Base-by-base conservation (phyloP, 2,113 vertebrate genomes). In the Phoenicopterus ruber region DNA sequence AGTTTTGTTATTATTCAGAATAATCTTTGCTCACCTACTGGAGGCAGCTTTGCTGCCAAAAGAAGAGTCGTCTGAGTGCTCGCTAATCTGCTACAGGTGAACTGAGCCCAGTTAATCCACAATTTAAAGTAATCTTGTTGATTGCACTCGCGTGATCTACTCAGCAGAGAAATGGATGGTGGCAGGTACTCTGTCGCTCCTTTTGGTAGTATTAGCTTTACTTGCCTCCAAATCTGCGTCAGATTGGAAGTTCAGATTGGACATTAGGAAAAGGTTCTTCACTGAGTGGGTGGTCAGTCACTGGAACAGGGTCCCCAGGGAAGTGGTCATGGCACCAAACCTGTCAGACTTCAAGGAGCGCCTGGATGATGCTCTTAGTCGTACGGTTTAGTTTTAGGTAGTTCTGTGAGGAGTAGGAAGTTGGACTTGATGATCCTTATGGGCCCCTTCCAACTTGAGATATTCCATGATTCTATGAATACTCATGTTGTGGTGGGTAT, bases 301-400 rank as follows among this genome's bases (percentile, higher is more conserved):
- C 20, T 10, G 59, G 69, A 49, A 31, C 3, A 81, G 55, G 31
- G 21, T 90, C 16, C 42, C 20, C 0, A 1, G 69, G 26, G n/a
- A 65, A 32, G 18, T 20, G 22, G 7, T 74, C 46, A 24, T 0
- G 3, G 65, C 59, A 66, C 28, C 73, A 54, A 87, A 16, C 16
- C 55, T 65, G 55, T n/a, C 18, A 5, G 36, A 78, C 31, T 40
- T 74, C 50, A 66, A 54, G 55, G 24, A 59, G 8, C 2, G 2
- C 3, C 54, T 77, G 44, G 29, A 72, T 0, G 0, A 65, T 0
- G 5, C 26, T 36, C 17, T 65, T 50, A 65, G 7, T 50, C 24
- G 5, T 15, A 13, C 2, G 8, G 26, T 16, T 72, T 73, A 49
- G n/a, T 13, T 81, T 50, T 80, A 59, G 34, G 54, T 11, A 57